phyloP scores from a whole-genome alignment of 2,797 vertebrate species.

The Tenualosa thibaudeaui region DNA sequence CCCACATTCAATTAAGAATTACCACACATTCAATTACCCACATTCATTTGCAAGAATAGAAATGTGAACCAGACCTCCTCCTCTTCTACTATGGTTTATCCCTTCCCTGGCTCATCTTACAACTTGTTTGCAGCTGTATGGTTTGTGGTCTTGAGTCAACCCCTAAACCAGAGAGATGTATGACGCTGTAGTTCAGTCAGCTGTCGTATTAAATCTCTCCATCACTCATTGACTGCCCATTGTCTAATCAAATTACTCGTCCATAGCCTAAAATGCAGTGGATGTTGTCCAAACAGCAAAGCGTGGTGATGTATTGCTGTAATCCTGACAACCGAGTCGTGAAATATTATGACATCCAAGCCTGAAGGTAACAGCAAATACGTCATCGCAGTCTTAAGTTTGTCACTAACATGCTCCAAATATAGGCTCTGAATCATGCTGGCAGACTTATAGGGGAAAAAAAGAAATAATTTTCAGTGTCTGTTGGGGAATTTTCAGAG shows the following conservation, averaged over 20 bases:
- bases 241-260: slow-evolving; percentile 1
- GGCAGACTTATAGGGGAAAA: background rate
- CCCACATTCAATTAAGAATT: background rate
- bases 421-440: background rate
- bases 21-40: too few species aligned
- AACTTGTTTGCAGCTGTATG: background rate
- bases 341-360: background rate
- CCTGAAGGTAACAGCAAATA: background rate
- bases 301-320: background rate
- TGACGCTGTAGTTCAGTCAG: background rate
- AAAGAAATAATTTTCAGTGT: background rate
- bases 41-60: background rate
- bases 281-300: slow-evolving; percentile 2
- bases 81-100: background rate
- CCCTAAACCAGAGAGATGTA: background rate
- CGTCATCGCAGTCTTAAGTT: background rate
- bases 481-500: background rate
- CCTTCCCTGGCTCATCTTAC: background rate
- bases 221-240: background rate
- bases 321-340: slow-evolving; percentile 3
- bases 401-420: background rate
- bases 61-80: background rate
- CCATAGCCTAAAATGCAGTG: background rate
- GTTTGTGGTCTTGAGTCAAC: background rate
- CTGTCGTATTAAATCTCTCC: background rate